phyloP scores from a whole-genome alignment of 2,113 vertebrate genomes.

The Alligator sinensis region DNA sequence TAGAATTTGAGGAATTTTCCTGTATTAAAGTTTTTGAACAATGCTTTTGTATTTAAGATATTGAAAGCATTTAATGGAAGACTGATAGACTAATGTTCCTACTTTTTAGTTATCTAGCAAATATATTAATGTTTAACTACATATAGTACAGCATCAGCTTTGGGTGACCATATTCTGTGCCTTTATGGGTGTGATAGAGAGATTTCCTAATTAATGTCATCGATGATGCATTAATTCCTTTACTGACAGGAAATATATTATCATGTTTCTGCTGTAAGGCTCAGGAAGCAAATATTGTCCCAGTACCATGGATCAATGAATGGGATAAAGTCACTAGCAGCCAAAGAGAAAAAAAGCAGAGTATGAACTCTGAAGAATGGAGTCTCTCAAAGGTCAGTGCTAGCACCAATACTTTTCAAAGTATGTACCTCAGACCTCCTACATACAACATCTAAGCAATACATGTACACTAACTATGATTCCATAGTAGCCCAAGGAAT shows the following conservation, averaged over 20 bases:
- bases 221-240: conserved; percentile 42
- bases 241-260: conserved; percentile 55
- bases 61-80: not conserved
- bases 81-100: not conserved
- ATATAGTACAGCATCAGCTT: not conserved
- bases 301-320: not conserved
- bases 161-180: not conserved
- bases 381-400: no score
- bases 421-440: no score
- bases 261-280: conserved; percentile 19
- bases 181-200: conserved; percentile 7
- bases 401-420: no score
- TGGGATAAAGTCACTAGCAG: no score
- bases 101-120: not conserved
- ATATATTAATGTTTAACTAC: not conserved
- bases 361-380: no score
- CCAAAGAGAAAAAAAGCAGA: no score
- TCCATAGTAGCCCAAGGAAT: no score
- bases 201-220: conserved; percentile 22
- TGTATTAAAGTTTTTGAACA: not conserved
- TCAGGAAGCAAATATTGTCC: not conserved
- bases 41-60: not conserved
- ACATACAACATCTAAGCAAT: no score
- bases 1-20: not conserved
- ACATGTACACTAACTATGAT: no score